Percentiles rank a stretch among this genome's conserved stretches.
Conservation (phyloP, 1,140 invertebrate species). For the Orius laevigatus region DNA sequence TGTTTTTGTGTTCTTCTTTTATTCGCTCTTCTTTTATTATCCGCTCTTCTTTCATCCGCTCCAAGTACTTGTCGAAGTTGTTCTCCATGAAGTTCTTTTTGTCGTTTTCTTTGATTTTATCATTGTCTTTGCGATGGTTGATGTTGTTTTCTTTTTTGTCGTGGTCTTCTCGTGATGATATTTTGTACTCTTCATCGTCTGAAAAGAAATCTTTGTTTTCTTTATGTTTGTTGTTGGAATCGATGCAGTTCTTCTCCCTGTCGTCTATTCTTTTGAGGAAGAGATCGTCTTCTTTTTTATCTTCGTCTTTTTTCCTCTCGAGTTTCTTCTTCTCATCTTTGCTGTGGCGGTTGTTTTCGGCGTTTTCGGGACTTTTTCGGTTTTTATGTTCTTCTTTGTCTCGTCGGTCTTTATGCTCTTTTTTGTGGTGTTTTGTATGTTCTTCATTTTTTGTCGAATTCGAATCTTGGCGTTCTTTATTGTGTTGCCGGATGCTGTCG, state of each 20-base stretch:
- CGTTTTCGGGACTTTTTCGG: conserved; percentile 15
- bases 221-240: conserved; percentile 24
- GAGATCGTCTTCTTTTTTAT: conserved; percentile 20
- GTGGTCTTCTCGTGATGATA: conserved; percentile 15
- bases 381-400: conserved; percentile 13
- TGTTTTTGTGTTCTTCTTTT: conserved; percentile 24
- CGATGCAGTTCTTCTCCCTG: conserved; percentile 27
- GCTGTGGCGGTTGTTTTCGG: conserved; percentile 12
- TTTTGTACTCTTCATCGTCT: conserved; percentile 29
- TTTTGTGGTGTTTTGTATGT: conserved; percentile 8
- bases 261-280: conserved; percentile 20
- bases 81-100: conserved; percentile 21
- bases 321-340: conserved; percentile 15
- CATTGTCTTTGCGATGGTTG: conserved; percentile 23
- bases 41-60: conserved; percentile 23
- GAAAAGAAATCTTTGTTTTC: conserved; percentile 28
- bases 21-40: conserved; percentile 1
- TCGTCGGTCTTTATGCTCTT: conserved; percentile 13
- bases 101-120: conserved; percentile 7
- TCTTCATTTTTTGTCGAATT: conserved; percentile 6
- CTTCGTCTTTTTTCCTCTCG: conserved; percentile 14
- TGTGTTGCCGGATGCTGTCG: conserved; percentile 10
- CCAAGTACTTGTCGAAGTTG: conserved; percentile 17
- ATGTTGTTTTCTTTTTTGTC: conserved; percentile 12
- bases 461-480: conserved; percentile 1